Evolutionary conservation across 2,797 vertebrate species (phyloP), one percentile per base, ranked within the genome.

Genomic region (Meriones psammophilus): DNA sequence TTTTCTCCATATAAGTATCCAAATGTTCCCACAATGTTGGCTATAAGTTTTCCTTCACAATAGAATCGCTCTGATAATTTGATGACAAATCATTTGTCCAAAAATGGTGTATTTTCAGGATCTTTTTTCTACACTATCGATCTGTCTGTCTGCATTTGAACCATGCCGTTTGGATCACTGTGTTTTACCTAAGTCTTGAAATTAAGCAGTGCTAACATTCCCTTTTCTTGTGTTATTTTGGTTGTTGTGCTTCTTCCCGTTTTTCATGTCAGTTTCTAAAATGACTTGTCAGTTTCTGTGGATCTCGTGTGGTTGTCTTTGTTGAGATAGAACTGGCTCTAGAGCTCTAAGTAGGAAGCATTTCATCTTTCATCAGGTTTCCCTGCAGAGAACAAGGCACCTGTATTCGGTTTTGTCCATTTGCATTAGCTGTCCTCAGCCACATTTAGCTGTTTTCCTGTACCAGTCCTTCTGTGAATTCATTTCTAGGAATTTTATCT

Each of bases 161-260:
- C 12, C 28, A 88, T 42, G 66, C 58, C 86, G 30, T 64, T 91
- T 73, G 14, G 50, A 95, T 84, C 26, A 76, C 9, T 89, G 5
- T 39, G 12, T 92, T 89, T 68, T 86, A 39, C n/a, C 50, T 20
- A 78, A 36, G 8, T 69, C 33, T 92, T 94, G 6, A 94, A 94
- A 81, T 86, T 74, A 88, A 92, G 60, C 39, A 85, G 24, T 56
- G 12, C 62, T 89, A 89, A 12, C n/a, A 42, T 33, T 92, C 20
- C 42, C 39, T n/a, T 8, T 89, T 86, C 71, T 79, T 78, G 92
- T 83, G 33, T 84, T 91, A 95, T 73, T 96, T 91, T 91, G 56
- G n/a, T 26, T 76, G 68, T 50, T 92, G 7, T 76, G 73, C 17
- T 84, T 84, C 54, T 90, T 94, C 78, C 73, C 54, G 76, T 24